These are phyloP conservation scores for Drosophila leontia DNA, from an alignment of 1,140 invertebrate species.

Conservation along the genomic window DNA sequence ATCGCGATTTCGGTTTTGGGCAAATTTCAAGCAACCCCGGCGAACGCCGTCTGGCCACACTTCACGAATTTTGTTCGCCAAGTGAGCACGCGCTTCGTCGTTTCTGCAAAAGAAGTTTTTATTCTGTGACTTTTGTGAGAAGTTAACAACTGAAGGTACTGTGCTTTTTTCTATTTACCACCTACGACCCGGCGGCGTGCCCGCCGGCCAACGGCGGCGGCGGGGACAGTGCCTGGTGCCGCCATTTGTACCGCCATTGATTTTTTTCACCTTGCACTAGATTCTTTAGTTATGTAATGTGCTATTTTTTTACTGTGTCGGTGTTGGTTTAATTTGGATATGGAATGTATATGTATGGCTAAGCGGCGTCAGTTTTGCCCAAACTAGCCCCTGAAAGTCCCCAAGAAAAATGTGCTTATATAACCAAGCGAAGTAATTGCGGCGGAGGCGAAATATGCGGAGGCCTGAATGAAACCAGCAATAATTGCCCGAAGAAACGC, in stretches of 20 bases:
- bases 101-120: slow-evolving; percentile 85
- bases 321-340: slow-evolving; percentile 56
- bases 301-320: slow-evolving; percentile 66
- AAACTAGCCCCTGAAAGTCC: slow-evolving; percentile 24
- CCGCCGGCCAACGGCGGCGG: slow-evolving; percentile 1
- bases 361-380: slow-evolving; percentile 1
- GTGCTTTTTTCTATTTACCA: slow-evolving; percentile 47
- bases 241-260: slow-evolving; percentile 62
- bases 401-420: slow-evolving; percentile 55
- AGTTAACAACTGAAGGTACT: slow-evolving; percentile 84
- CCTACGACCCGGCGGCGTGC: slow-evolving; percentile 15
- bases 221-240: slow-evolving; percentile 43
- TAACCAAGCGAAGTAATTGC: slow-evolving; percentile 50
- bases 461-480: slow-evolving; percentile 8
- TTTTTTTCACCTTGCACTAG: slow-evolving; percentile 78
- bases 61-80: slow-evolving; percentile 77
- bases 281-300: slow-evolving; percentile 80
- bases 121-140: slow-evolving; percentile 85
- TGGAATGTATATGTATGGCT: slow-evolving; percentile 8
- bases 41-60: slow-evolving; percentile 20
- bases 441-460: neutral
- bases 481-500: neutral
- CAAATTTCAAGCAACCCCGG: no score
- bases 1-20: no score
- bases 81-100: slow-evolving; percentile 83